Conservation (phyloP, 2,113 vertebrate genomes). For the Otocyon megalotis region DNA sequence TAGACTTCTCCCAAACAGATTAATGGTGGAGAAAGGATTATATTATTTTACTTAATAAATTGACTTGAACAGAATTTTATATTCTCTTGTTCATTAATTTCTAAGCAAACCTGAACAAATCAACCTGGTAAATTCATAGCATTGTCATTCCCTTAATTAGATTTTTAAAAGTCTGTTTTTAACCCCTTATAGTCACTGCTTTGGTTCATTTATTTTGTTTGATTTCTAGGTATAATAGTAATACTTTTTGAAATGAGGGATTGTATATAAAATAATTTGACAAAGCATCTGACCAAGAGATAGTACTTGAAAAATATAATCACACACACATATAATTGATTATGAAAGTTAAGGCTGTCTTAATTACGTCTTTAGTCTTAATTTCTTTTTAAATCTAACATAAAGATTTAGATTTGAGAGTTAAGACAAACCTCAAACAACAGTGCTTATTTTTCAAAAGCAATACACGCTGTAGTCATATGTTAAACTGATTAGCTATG, state of each 20-base stretch:
- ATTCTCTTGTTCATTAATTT: conserved; percentile 46
- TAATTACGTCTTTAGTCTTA: neutral
- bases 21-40: neutral
- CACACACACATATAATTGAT: neutral
- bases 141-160: neutral
- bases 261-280: neutral
- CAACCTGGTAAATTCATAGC: neutral
- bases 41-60: neutral
- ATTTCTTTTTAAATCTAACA: neutral
- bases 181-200: neutral
- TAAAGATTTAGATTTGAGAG: neutral
- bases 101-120: neutral
- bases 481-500: neutral
- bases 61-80: neutral
- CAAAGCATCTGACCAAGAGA: neutral
- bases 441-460: neutral
- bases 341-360: neutral
- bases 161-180: neutral
- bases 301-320: neutral
- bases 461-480: neutral
- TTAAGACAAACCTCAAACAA: neutral
- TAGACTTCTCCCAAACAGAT: neutral
- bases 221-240: neutral
- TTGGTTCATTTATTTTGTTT: conserved; percentile 7
- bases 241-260: neutral